Base-by-base conservation (phyloP, 2,113 vertebrate genomes). In the Columbina picui region DNA sequence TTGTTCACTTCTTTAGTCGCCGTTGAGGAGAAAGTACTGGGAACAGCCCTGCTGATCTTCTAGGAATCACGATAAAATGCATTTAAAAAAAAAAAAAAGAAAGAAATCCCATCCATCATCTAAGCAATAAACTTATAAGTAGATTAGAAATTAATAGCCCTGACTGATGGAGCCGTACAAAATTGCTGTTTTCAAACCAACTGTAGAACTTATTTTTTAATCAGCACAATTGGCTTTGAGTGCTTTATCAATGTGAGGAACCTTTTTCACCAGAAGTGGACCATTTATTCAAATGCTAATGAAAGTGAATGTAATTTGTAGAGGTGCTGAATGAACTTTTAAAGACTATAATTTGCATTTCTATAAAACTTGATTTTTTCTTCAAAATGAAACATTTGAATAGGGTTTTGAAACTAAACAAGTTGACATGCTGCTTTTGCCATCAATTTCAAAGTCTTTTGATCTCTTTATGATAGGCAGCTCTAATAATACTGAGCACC, bases 271-370 rank as follows among this genome's bases (percentile, higher is more conserved):
- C 55, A 87, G 26, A 81, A 95, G 38, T 19, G 7, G 43, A 91
- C 34, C 64, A 64, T 74, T 94, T 94, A 94, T 94, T 94, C 68
- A 93, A 70, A 91, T 87, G 84, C 49, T 87, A 94, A 94, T 87
- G 69, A 70, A 94, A 96, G 69, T 9, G 41, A 86, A 75, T 47
- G 27, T 32, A 84, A 89, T 95, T 84, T 84, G 76, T 60, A 78
- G 64, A 49, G 59, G 21, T 89, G 71, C 91, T 78, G 86, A 93
- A 93, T 91, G 64, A 91, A 89, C 80, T 93, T 92, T 84, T 89
- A 91, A 92, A 80, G 34, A 59, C 38, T 87, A 26, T 29, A 84
- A 94, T 94, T 90, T 94, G 36, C 11, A 34, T 78, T 89, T 84
- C 52, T 49, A 87, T 92, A 86, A 87, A 92, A 81, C 63, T 7